Evolutionary conservation across 2,888 invertebrate species (phyloP).

Genomic region (Caenorhabditis sp.): DNA sequence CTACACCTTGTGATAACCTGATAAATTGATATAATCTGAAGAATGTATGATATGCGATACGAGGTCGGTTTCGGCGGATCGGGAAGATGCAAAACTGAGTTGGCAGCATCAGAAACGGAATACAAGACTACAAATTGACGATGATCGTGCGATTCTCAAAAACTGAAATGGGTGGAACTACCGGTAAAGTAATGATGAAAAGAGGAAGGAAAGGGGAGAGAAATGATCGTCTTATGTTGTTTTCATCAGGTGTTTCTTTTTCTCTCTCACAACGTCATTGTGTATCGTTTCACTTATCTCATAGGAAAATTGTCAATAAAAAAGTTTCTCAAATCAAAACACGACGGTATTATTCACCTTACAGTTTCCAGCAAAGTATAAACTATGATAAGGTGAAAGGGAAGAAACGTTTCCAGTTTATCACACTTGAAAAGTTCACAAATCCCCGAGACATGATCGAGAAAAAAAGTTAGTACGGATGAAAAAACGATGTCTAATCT

Average conservation of each 20-base stretch:
- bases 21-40: slow-evolving; percentile 9
- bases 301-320: neutral
- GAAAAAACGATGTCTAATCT: slow-evolving; percentile 14
- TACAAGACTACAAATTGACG: neutral
- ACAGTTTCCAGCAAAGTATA: neutral
- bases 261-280: neutral
- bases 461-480: slow-evolving; percentile 6
- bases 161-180: neutral
- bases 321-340: neutral
- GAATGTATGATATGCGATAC: slow-evolving; percentile 23
- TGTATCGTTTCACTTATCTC: neutral
- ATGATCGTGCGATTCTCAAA: neutral
- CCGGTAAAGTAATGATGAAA: neutral
- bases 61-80: neutral
- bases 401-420: too few relatives aligned
- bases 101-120: neutral
- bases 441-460: too few relatives aligned
- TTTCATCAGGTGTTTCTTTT: neutral
- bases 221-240: neutral
- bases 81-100: neutral
- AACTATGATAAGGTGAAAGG: neutral
- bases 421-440: too few relatives aligned
- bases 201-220: neutral
- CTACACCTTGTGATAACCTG: slow-evolving; percentile 6
- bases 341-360: neutral